Evolutionary conservation across 2,888 invertebrate genomes (phyloP).

Genomic region (Epistrophella euchroma): DNA sequence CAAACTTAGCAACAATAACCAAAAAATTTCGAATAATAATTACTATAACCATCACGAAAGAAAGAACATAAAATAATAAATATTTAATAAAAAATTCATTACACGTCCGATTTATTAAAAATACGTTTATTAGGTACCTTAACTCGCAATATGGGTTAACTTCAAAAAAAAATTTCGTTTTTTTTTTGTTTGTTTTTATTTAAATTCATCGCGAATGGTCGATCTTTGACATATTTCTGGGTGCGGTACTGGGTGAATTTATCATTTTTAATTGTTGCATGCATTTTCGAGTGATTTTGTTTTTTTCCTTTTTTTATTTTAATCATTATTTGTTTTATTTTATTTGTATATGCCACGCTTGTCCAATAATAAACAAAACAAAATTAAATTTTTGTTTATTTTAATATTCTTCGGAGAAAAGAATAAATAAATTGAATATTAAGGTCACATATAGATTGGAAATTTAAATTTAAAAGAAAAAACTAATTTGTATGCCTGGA

Average conservation of each 20-base stretch:
- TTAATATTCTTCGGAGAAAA: slow-evolving; percentile 21
- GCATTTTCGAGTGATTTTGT: slow-evolving; percentile 37
- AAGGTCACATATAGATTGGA: slow-evolving; percentile 60
- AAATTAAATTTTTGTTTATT: slow-evolving; percentile 17
- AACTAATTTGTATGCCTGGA: slow-evolving; percentile 21
- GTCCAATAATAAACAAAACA: not conserved
- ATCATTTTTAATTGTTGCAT: slow-evolving; percentile 74
- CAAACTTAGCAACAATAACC: not conserved
- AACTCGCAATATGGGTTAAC: slow-evolving; percentile 63
- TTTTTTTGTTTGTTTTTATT: slow-evolving; percentile 52
- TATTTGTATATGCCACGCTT: slow-evolving; percentile 29
- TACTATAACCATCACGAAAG: slow-evolving; percentile 18
- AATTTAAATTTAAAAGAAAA: slow-evolving; percentile 17
- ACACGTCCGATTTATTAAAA: slow-evolving; percentile 74
- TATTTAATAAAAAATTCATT: slow-evolving; percentile 51
- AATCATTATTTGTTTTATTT: slow-evolving; percentile 3
- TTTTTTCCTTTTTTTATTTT: not conserved
- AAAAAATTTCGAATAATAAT: slow-evolving; percentile 33
- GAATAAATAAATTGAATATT: slow-evolving; percentile 50
- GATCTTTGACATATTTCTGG: slow-evolving; percentile 78
- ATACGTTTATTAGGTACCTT: slow-evolving; percentile 57
- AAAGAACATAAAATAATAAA: slow-evolving; percentile 6
- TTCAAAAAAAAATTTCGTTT: slow-evolving; percentile 12
- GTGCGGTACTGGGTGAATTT: slow-evolving; percentile 75
- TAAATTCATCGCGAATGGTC: slow-evolving; percentile 72